Evolutionary conservation across 2,888 invertebrate species (phyloP), one percentile per base, ranked within the genome.

Genomic region (Drosophila neotestacea): DNA sequence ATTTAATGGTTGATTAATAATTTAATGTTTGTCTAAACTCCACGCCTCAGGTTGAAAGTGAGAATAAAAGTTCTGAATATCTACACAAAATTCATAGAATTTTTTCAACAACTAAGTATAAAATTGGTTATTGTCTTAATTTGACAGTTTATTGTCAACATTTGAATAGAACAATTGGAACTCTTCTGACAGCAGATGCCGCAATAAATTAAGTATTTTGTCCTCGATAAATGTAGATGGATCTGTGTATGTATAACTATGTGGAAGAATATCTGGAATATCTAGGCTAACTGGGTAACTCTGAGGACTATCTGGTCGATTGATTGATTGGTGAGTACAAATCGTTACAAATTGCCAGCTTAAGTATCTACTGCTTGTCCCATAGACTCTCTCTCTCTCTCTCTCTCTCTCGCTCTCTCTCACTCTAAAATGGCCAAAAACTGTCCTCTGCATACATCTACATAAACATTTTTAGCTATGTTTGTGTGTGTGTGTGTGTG

Each of bases 291-390:
- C 73, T 61, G 61, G 44, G 34, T n/a, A 6, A 42, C 39, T 16
- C 54, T 32, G 32, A 32, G 7, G n/a, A 16, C 32, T 54, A 54
- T 54, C 54, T 42, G 55, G 22, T 5, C 51, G 48, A 74, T 74
- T 70, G 73, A 74, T 76, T 73, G 76, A 81, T 81, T 73, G 79
- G 63, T 70, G 52, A 73, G 63, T 65, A 62, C 63, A 81, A 71
- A 69, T 48, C 62, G 50, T 74, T 70, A 74, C 79, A 65, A 73
- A 70, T 77, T 73, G 74, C 66, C 66, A 44, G 70, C 71, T 74
- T 70, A 76, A 70, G 76, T 62, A 75, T 65, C 30, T 61, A 47
- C 54, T 44, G 46, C 27, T 55, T 73, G 68, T 58, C 61, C 36
- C 39, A 32, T n/a, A n/a, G 28, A 13, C 56, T 44, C 16, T 55